Evolutionary conservation across 2,888 invertebrate species (phyloP), one percentile per base, ranked within the genome.

Genomic region (Cordilura impudica): DNA sequence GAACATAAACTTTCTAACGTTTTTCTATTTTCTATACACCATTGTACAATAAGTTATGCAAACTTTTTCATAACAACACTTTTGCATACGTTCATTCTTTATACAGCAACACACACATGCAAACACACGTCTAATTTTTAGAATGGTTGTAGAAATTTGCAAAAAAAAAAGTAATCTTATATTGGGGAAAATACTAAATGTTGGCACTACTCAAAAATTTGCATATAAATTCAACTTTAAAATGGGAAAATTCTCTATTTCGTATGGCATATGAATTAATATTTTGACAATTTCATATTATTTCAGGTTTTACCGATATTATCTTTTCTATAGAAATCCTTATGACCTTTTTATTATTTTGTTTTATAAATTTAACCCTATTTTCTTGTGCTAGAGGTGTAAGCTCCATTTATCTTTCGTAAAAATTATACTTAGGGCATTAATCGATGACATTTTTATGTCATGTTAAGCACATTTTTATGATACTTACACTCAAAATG

Each of bases 41-140:
- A 71, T 79, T 75, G 74, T 79, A 71, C 67, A 75, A 79, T 75
- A 79, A 79, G 75, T 75, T 79, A 79, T 79, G 75, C 71, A 75
- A 79, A 75, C 71, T 71, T 75, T 75, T 21, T 51, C 23, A 12
- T 49, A 35, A 35, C 16, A 66, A 69, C 21, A 54, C 29, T 63
- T 78, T 66, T 66, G 56, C 74, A 71, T 67, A 75, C 66, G 56
- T 60, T 66, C 35, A n/a, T 39, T 39, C 12, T 6, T n/a, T n/a
- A n/a, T n/a, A n/a, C n/a, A n/a, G n/a, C n/a, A n/a, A n/a, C n/a
- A n/a, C n/a, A n/a, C n/a, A n/a, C n/a, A n/a, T n/a, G n/a, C n/a
- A n/a, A n/a, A n/a, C n/a, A n/a, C n/a, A n/a, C n/a, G n/a, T n/a
- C 18, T 49, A 31, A 21, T 60, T 60, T 43, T 60, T 70, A 39